A percentile compares a stretch with the other conserved stretches of the same genome.
Conservation (phyloP, 2,888 invertebrate genomes). For the Aradus depressus region DNA sequence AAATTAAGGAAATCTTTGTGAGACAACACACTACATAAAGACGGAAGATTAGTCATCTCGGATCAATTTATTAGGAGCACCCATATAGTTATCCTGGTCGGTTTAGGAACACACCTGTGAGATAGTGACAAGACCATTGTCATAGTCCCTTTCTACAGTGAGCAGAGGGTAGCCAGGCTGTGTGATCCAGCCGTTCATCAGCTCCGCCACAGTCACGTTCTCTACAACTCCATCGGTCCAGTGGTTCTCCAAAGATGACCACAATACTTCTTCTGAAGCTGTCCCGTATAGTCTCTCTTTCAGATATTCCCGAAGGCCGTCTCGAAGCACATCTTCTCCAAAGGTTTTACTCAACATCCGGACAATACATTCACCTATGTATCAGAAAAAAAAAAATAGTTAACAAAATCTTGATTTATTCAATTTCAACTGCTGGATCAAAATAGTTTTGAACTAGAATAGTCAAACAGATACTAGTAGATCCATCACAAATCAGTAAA, state of each 20-base stretch:
- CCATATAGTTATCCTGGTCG: no score
- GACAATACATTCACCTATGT: conserved; percentile 23
- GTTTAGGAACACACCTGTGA: conserved; percentile 22
- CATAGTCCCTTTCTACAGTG: conserved; percentile 21
- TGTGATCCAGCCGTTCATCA: conserved; percentile 23
- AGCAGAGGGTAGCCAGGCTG: conserved; percentile 23
- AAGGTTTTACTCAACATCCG: conserved; percentile 26
- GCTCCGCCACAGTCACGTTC: conserved; percentile 15
- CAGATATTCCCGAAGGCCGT: conserved; percentile 23
- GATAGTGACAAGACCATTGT: conserved; percentile 19
- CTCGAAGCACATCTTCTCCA: conserved; percentile 20
- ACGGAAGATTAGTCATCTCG: no score
- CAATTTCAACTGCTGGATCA: not conserved
- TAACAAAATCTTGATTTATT: not conserved
- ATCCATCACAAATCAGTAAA: not conserved
- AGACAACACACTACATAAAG: no score
- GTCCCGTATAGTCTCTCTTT: conserved; percentile 18
- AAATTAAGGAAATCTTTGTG: no score
- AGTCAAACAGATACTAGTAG: not conserved
- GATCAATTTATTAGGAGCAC: no score
- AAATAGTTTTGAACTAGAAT: not conserved
- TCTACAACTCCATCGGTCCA: conserved; percentile 7
- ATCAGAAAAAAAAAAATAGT: not conserved
- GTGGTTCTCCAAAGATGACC: conserved; percentile 18
- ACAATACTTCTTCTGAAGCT: conserved; percentile 20